Percentiles rank a stretch among this genome's conserved stretches.
phyloP scores from a whole-genome alignment of 2,113 vertebrate genomes.

The Amphiprion ocellaris region DNA sequence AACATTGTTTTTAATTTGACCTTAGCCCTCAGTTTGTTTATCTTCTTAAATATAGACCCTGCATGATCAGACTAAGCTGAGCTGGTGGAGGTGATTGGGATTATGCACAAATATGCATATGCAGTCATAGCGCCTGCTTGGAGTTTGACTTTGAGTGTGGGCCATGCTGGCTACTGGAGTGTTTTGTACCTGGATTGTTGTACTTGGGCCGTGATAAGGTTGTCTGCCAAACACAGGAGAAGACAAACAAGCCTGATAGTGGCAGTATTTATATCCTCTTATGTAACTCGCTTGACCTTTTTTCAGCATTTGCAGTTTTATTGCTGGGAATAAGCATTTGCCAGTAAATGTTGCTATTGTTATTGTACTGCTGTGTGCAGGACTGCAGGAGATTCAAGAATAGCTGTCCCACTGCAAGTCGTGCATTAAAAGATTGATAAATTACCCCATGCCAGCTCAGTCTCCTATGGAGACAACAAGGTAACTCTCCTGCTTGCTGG shows the following conservation, averaged over 20 bases:
- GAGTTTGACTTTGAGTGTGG: slow-evolving; percentile 55
- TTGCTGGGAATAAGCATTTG: slow-evolving; percentile 36
- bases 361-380: not conserved
- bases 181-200: slow-evolving; percentile 63
- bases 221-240: slow-evolving; percentile 62
- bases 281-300: slow-evolving; percentile 74
- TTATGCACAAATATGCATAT: slow-evolving; percentile 50
- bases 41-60: slow-evolving; percentile 21
- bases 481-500: slow-evolving; percentile 27
- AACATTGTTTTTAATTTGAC: slow-evolving; percentile 2
- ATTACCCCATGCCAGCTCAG: slow-evolving; percentile 1
- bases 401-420: not conserved
- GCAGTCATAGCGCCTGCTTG: slow-evolving; percentile 8
- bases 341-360: not conserved
- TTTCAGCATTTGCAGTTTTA: slow-evolving; percentile 35
- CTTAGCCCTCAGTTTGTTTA: slow-evolving; percentile 50
- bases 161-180: slow-evolving; percentile 21
- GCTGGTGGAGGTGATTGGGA: slow-evolving; percentile 58
- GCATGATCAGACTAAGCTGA: slow-evolving; percentile 15
- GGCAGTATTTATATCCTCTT: slow-evolving; percentile 81
- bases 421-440: slow-evolving; percentile 12
- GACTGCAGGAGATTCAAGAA: not conserved
- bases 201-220: slow-evolving; percentile 59
- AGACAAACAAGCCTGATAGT: slow-evolving; percentile 77
- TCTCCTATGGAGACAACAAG: not conserved